Evolutionary conservation across 1,140 invertebrate genomes (phyloP).

Genomic region (Geopemphigus sp.): DNA sequence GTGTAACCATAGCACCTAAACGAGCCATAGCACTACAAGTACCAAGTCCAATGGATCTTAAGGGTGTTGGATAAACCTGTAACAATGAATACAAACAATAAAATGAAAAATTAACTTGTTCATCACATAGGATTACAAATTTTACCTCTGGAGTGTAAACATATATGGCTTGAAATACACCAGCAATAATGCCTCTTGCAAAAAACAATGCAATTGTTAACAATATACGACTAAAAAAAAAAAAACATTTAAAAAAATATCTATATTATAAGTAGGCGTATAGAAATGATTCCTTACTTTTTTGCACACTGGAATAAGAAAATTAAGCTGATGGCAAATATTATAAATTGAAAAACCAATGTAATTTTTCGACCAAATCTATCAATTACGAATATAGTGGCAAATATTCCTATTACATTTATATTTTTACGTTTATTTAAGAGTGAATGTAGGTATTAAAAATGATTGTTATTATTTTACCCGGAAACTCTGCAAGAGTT

Average conservation of each 20-base stretch:
- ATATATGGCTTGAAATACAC: slow-evolving; percentile 91
- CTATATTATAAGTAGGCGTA: background rate
- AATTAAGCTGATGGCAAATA: slow-evolving; percentile 79
- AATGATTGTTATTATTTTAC: slow-evolving; percentile 56
- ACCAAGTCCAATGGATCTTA: slow-evolving; percentile 82
- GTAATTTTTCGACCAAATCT: slow-evolving; percentile 87
- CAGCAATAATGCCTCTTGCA: slow-evolving; percentile 87
- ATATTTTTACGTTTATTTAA: background rate
- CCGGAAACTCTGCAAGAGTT: slow-evolving; percentile 92
- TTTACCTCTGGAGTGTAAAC: slow-evolving; percentile 90
- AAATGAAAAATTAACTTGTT: slow-evolving; percentile 20
- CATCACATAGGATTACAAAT: slow-evolving; percentile 44
- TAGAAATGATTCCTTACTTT: slow-evolving; percentile 64
- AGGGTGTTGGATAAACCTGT: slow-evolving; percentile 81
- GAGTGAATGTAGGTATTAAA: background rate
- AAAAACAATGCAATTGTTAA: slow-evolving; percentile 84
- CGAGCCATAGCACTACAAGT: slow-evolving; percentile 87
- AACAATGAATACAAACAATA: slow-evolving; percentile 48
- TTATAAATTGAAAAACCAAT: slow-evolving; percentile 88
- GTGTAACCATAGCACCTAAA: slow-evolving; percentile 88
- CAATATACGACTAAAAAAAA: slow-evolving; percentile 66
- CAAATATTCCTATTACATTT: slow-evolving; percentile 73
- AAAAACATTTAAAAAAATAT: background rate
- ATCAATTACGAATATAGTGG: slow-evolving; percentile 89
- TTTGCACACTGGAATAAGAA: slow-evolving; percentile 74